phyloP scores from a whole-genome alignment of 1,140 invertebrate genomes.

The Steinernema feltiae region DNA sequence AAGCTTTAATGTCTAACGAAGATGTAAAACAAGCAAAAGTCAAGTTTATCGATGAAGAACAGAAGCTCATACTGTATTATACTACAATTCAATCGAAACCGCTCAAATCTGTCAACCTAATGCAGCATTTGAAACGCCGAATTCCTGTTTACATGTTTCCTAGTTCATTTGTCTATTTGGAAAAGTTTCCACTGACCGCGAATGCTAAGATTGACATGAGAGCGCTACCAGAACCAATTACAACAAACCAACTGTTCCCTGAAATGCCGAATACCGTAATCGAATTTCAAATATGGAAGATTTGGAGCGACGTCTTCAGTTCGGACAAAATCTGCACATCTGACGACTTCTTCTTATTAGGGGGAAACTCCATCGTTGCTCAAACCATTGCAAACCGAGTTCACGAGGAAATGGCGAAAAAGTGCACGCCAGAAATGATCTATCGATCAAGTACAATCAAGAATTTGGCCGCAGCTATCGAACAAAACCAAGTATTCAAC shows the following conservation, averaged over 20 bases:
- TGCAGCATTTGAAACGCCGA: conserved; percentile 15
- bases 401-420: neutral
- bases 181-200: conserved; percentile 29
- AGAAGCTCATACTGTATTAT: conserved; percentile 20
- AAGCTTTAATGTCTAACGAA: neutral
- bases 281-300: conserved; percentile 1
- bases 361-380: neutral
- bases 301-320: conserved; percentile 15
- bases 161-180: conserved; percentile 5
- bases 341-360: conserved; percentile 9
- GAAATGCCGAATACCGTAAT: neutral
- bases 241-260: neutral
- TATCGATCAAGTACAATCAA: neutral
- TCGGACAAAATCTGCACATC: neutral
- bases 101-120: neutral
- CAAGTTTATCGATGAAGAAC: neutral
- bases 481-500: neutral
- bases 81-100: neutral
- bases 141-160: conserved; percentile 28
- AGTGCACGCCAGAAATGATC: neutral
- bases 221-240: neutral
- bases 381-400: neutral
- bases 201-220: conserved; percentile 27
- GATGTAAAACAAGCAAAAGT: conserved; percentile 3
- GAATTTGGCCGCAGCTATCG: neutral